Conservation (phyloP, 2,888 invertebrate genomes). For the Gortyna flavago region DNA sequence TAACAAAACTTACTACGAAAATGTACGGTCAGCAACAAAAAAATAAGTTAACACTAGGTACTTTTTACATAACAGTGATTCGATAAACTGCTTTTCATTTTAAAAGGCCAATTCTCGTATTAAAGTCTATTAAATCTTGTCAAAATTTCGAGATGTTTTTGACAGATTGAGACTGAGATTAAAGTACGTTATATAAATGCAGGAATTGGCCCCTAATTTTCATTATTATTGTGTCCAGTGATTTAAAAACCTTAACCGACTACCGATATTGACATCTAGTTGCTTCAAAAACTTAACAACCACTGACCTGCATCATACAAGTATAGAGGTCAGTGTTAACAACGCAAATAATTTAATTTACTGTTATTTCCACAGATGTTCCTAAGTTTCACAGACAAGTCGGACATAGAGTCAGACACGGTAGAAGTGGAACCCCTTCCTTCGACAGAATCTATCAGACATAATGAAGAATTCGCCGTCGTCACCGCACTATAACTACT, state of each 20-base stretch:
- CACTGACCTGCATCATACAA: too few species aligned
- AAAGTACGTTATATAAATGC: neutral
- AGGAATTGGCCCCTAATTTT: too few species aligned
- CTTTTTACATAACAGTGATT: neutral
- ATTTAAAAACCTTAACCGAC: neutral
- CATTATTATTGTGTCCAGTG: neutral
- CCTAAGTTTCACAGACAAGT: constrained; percentile 79
- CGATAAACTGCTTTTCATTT: neutral
- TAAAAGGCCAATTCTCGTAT: neutral
- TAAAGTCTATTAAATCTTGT: neutral
- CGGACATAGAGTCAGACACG: constrained; percentile 62
- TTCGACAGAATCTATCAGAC: constrained; percentile 33
- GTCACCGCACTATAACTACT: constrained; percentile 75
- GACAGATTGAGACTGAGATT: neutral
- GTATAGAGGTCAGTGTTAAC: too few species aligned
- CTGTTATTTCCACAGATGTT: constrained; percentile 80
- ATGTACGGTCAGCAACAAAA: neutral
- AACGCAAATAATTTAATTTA: neutral
- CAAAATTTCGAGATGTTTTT: neutral
- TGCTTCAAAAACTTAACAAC: neutral
- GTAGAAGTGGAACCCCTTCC: constrained; percentile 69
- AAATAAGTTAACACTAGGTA: neutral
- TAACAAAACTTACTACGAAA: neutral
- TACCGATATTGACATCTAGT: neutral
- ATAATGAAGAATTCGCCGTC: constrained; percentile 61